phyloP scores from a whole-genome alignment of 2,888 invertebrate species.

The Gastracanthus pulcherrimus region DNA sequence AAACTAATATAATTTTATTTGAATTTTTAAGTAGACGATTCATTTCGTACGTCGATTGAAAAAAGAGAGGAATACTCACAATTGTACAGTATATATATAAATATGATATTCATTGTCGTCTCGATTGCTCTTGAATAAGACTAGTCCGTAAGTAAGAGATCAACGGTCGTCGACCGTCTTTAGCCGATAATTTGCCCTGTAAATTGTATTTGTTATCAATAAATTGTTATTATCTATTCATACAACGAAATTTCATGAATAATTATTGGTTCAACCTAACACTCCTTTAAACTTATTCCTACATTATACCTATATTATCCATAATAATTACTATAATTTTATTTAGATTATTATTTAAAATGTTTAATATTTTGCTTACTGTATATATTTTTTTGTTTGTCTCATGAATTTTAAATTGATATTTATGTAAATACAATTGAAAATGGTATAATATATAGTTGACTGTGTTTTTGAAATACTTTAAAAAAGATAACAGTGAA shows the following conservation, averaged over 20 bases:
- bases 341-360: not conserved
- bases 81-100: constrained; percentile 44
- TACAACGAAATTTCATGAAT: constrained; percentile 53
- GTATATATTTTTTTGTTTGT: no score
- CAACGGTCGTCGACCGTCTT: not conserved
- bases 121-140: constrained; percentile 42
- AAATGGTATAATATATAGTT: no score
- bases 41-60: no score
- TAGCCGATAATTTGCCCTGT: constrained; percentile 52
- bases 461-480: no score
- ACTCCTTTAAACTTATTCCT: not conserved
- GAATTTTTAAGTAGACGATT: not conserved
- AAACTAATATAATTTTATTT: constrained; percentile 10
- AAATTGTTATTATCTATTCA: constrained; percentile 66
- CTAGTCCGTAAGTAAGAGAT: constrained; percentile 46
- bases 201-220: constrained; percentile 65
- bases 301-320: not conserved
- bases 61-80: constrained; percentile 27
- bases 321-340: not conserved
- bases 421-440: no score
- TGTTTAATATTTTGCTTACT: no score
- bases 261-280: not conserved
- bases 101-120: constrained; percentile 44
- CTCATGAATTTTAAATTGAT: no score
- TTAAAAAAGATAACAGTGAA: not conserved